Evolutionary conservation across 2,888 invertebrate genomes (phyloP).

Genomic region (Philonicus albiceps): DNA sequence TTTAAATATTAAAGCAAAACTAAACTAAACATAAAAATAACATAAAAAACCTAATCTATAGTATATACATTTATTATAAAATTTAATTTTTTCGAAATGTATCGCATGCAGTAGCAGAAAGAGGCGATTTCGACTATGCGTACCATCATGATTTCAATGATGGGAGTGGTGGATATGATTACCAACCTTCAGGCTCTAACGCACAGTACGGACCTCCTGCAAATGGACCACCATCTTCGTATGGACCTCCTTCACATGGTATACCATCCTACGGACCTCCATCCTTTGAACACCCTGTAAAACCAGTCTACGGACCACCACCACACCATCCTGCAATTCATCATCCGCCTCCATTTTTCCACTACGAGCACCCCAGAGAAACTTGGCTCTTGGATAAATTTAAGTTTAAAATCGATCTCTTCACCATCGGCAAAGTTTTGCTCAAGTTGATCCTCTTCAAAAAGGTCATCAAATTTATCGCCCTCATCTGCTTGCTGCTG

Average conservation of each 20-base stretch:
- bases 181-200: constrained; percentile 28
- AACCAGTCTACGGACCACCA: constrained; percentile 63
- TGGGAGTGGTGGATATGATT: constrained; percentile 44
- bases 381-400: constrained; percentile 72
- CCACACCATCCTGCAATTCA: constrained; percentile 59
- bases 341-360: constrained; percentile 59
- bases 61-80: background rate
- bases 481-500: constrained; percentile 75
- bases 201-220: constrained; percentile 50
- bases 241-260: constrained; percentile 53
- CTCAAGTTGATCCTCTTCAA: constrained; percentile 81
- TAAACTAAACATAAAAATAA: background rate
- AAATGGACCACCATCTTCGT: background rate
- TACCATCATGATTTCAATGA: constrained; percentile 42
- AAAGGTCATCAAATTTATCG: constrained; percentile 81
- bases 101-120: background rate
- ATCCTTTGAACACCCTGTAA: background rate
- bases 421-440: constrained; percentile 77
- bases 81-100: background rate
- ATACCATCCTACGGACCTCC: constrained; percentile 65
- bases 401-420: constrained; percentile 74
- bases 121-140: constrained; percentile 43
- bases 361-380: constrained; percentile 53
- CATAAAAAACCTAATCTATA: background rate
- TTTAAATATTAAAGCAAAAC: background rate